Conservation (phyloP, 2,888 invertebrate species). For the Pyrocoelia pectoralis region DNA sequence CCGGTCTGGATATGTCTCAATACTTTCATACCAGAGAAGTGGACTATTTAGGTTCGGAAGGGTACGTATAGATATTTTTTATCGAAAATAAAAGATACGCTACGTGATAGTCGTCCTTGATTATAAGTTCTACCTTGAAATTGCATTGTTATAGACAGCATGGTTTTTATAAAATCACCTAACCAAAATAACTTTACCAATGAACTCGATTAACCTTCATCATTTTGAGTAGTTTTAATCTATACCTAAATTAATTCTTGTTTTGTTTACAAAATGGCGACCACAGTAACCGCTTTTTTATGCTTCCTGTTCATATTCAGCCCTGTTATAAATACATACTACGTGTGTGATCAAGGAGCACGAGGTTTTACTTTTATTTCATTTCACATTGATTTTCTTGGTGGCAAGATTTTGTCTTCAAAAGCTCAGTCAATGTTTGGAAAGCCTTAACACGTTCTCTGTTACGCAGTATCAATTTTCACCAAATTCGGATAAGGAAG, state of each 20-base stretch:
- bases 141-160: constrained; percentile 6
- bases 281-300: constrained; percentile 23
- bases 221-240: neutral
- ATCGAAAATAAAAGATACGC: neutral
- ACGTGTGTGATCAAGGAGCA: neutral
- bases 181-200: neutral
- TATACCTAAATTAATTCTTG: neutral
- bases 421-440: no score
- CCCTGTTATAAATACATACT: neutral
- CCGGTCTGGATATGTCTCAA: constrained; percentile 54
- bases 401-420: no score
- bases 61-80: constrained; percentile 47
- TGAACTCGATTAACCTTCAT: no score
- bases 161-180: neutral
- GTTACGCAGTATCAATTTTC: no score
- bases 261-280: constrained; percentile 36
- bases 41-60: constrained; percentile 44
- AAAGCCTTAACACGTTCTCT: no score
- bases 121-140: constrained; percentile 14
- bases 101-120: constrained; percentile 19
- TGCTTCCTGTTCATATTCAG: constrained; percentile 5
- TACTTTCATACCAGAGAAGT: constrained; percentile 46
- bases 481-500: no score
- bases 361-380: no score
- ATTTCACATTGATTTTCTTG: no score